Evolutionary conservation across 2,888 invertebrate genomes (phyloP).

Genomic region (Trachelus iudaicus): DNA sequence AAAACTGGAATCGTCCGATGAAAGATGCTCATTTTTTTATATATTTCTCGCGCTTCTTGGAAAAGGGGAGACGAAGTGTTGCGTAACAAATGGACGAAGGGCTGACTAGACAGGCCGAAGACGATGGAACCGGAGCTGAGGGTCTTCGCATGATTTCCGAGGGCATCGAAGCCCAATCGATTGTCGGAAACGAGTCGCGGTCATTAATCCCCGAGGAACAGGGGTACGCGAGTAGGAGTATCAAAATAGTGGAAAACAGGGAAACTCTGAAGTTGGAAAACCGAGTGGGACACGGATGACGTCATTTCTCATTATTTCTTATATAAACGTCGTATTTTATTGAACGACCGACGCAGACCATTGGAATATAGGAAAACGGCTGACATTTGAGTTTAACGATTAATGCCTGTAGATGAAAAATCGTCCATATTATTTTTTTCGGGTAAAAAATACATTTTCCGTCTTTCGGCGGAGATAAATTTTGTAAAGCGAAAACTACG

Average conservation of each 20-base stretch:
- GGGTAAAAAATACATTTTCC: background rate
- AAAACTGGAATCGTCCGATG: background rate
- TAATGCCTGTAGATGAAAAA: background rate
- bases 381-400: background rate
- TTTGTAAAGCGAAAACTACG: background rate
- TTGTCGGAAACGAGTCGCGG: background rate
- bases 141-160: background rate
- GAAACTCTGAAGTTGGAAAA: background rate
- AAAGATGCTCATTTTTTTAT: background rate
- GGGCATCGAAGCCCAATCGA: background rate
- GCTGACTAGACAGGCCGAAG: background rate
- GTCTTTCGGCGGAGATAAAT: background rate
- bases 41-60: background rate
- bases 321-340: background rate
- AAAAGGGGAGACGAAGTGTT: background rate
- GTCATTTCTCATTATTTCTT: background rate
- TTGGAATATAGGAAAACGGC: background rate
- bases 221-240: background rate
- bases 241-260: background rate
- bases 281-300: background rate
- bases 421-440: background rate
- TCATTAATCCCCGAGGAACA: background rate
- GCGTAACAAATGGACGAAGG: background rate
- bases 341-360: background rate
- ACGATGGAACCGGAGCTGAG: too few relatives aligned